Percentiles rank a stretch among this genome's conserved stretches.
Evolutionary conservation across 1,140 invertebrate genomes (phyloP).

Genomic region (Pseudoatta argentina): DNA sequence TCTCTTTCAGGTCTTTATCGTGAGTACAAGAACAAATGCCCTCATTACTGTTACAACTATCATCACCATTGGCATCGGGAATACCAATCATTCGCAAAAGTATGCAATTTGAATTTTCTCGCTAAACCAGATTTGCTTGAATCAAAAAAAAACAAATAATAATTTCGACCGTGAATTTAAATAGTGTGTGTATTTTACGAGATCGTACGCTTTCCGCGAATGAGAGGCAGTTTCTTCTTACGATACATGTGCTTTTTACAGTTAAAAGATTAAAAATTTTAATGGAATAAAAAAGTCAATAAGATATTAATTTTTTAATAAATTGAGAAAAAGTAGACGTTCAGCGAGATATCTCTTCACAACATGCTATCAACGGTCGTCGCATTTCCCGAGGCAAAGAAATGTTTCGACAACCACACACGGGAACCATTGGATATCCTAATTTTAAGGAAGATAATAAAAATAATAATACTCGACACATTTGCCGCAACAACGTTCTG

Average conservation of each 20-base stretch:
- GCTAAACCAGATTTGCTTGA: slow-evolving; percentile 37
- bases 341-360: slow-evolving; percentile 67
- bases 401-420: slow-evolving; percentile 75
- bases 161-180: not conserved
- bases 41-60: slow-evolving; percentile 52
- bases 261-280: not conserved
- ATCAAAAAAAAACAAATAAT: not conserved
- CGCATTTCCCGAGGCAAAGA: slow-evolving; percentile 52
- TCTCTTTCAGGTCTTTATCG: slow-evolving; percentile 47
- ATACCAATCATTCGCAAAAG: slow-evolving; percentile 61
- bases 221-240: not conserved
- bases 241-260: not conserved
- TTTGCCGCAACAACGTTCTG: slow-evolving; percentile 75
- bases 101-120: slow-evolving; percentile 44
- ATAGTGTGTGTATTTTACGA: not conserved
- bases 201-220: not conserved
- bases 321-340: slow-evolving; percentile 56
- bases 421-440: slow-evolving; percentile 77
- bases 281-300: slow-evolving; percentile 32
- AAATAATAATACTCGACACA: slow-evolving; percentile 78
- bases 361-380: slow-evolving; percentile 4
- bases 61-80: slow-evolving; percentile 13
- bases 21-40: slow-evolving; percentile 67
- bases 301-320: slow-evolving; percentile 33
- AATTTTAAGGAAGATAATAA: slow-evolving; percentile 70